Evolutionary conservation across 2,888 invertebrate species (phyloP), one percentile per base, ranked within the genome.

Genomic region (Drosophila siamana): DNA sequence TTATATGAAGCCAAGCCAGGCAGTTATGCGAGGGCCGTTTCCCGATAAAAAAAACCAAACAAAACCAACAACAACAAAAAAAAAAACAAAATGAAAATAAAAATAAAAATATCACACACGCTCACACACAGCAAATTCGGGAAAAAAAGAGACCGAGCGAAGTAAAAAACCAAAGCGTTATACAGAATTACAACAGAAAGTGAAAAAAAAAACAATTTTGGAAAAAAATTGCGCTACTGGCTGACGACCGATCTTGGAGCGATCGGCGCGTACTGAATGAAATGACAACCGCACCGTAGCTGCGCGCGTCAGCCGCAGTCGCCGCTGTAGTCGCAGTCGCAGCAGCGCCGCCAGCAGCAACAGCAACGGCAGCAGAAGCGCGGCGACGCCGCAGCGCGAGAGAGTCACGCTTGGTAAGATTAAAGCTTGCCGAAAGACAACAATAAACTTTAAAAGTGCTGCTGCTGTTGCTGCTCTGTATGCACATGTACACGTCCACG

Each of bases 241-340:
- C 79, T 79, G 83, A 79, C 83, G 86, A 83, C 86, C 86, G 86
- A 88, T 88, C 88, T 86, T 78, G 62, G 68, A 86, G 74, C 80
- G 82, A 83, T 88, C 83, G 86, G 74, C 85, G 83, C 83, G 75
- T 74, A 80, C 82, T 80, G 82, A 88, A 88, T 83, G 86, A 80
- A 81, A 69, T 83, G 86, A 76, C 85, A 81, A 70, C 46, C 54
- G 62, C 80, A 65, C 48, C 54, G 62, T 78, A 65, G 64, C 63
- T 55, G 55, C 86, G 57, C 19, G 19, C 19, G 19, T 19, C 19
- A 19, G 19, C 6, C 26, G 26, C 26, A 26, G 26, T 54, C 33
- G 33, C 33, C 4, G n/a, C 26, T 26, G 6, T 67, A 57, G 44
- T 66, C 63, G 67, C 55, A 52, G 63, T 55, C 54, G 43, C 65